phyloP scores from a whole-genome alignment of 2,888 invertebrate species.

The Pachycephus smyrnensis region DNA sequence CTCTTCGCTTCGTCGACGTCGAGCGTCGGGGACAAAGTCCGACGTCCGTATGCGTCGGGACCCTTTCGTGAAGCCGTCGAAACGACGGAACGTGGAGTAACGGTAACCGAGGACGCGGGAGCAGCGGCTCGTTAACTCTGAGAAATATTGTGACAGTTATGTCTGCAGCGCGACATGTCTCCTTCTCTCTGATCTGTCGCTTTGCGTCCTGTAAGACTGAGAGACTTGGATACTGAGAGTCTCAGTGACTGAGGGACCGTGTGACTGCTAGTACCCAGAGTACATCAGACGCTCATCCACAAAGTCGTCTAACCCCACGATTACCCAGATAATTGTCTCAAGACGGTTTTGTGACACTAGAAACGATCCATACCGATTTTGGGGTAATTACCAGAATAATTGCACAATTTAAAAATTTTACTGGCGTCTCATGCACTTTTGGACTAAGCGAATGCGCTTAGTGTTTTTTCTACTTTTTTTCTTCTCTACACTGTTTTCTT shows the following conservation, averaged over 20 bases:
- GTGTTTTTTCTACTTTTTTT: background rate
- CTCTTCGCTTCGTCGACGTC: constrained; percentile 56
- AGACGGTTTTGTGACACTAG: background rate
- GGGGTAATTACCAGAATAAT: background rate
- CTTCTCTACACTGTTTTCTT: background rate
- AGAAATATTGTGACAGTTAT: constrained; percentile 66
- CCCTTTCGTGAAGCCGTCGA: background rate
- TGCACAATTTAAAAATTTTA: background rate
- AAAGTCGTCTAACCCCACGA: background rate
- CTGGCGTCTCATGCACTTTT: background rate
- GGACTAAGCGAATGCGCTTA: background rate
- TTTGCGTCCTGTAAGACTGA: constrained; percentile 13
- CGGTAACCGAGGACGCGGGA: constrained; percentile 24
- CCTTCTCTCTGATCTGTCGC: constrained; percentile 59
- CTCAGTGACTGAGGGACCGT: background rate
- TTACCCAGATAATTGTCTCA: constrained; percentile 1
- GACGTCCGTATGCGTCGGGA: constrained; percentile 13
- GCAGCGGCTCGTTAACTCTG: constrained; percentile 63
- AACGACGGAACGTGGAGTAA: constrained; percentile 19
- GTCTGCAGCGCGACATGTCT: constrained; percentile 54
- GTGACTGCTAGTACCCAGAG: background rate
- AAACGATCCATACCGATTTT: background rate
- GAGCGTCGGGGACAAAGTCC: constrained; percentile 31
- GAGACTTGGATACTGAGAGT: background rate
- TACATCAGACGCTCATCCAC: background rate